These are phyloP conservation scores for Hypsibius dujardini DNA, from an alignment of 1,140 invertebrate genomes.

Conservation along the genomic window DNA sequence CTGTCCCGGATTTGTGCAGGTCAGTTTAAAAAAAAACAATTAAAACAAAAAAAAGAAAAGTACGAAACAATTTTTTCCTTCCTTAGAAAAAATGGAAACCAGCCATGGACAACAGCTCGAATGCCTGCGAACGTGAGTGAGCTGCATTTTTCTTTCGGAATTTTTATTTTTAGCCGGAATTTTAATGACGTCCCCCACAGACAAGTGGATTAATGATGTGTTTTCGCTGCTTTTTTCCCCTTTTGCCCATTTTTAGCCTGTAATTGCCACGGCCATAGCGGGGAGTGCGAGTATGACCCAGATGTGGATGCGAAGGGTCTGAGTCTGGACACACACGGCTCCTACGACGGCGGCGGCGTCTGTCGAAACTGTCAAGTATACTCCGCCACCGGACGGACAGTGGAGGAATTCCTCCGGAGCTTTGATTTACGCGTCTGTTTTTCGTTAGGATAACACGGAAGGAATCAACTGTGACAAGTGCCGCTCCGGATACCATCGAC, in stretches of 20 bases:
- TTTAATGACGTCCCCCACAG: neutral
- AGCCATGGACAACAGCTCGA: slow-evolving; percentile 51
- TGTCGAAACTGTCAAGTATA: slow-evolving; percentile 58
- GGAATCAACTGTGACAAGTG: slow-evolving; percentile 96
- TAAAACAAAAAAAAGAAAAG: too few relatives aligned
- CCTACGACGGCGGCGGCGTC: slow-evolving; percentile 75
- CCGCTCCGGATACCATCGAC: slow-evolving; percentile 62
- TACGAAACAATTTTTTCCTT: neutral
- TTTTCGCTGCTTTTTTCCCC: slow-evolving; percentile 14
- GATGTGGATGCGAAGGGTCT: slow-evolving; percentile 54
- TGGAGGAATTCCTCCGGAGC: neutral
- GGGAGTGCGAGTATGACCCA: slow-evolving; percentile 70
- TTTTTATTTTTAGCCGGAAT: neutral
- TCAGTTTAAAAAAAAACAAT: slow-evolving; percentile 20
- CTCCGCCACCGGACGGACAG: neutral
- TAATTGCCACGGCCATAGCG: slow-evolving; percentile 84
- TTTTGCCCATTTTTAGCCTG: slow-evolving; percentile 49
- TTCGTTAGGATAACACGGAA: slow-evolving; percentile 57
- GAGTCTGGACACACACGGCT: slow-evolving; percentile 77
- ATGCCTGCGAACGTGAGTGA: slow-evolving; percentile 68
- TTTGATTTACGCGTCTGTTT: slow-evolving; percentile 13
- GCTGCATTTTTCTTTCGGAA: neutral
- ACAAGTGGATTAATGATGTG: too few relatives aligned
- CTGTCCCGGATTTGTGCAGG: slow-evolving; percentile 73
- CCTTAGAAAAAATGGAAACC: slow-evolving; percentile 64